phyloP scores from a whole-genome alignment of 2,113 vertebrate species.

The Asarcornis scutulata region DNA sequence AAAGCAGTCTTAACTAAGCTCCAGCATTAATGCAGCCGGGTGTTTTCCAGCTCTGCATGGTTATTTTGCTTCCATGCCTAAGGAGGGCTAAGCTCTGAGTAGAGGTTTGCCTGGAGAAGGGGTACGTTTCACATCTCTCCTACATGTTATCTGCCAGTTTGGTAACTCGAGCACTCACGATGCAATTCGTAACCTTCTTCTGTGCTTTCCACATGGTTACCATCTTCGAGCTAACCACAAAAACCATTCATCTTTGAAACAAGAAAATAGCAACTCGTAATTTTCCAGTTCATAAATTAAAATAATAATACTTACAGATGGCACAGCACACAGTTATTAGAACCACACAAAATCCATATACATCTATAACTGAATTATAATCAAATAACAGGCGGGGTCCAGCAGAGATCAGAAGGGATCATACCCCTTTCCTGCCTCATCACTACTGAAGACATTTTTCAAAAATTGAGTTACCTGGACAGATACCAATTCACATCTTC shows the following conservation, averaged over 20 bases:
- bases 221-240: neutral
- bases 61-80: neutral
- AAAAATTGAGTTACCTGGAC: neutral
- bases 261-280: neutral
- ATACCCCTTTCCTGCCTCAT: neutral
- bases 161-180: neutral
- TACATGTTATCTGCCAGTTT: neutral
- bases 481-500: neutral
- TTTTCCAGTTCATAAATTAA: neutral
- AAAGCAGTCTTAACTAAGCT: neutral
- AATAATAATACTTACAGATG: neutral
- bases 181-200: neutral
- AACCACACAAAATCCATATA: neutral
- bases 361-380: neutral
- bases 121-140: neutral
- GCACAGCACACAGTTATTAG: neutral
- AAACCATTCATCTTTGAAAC: neutral
- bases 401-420: neutral
- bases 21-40: neutral
- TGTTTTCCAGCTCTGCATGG: neutral
- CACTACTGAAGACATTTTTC: neutral
- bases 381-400: neutral
- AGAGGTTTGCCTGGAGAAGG: neutral
- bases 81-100: neutral
- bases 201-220: neutral